Base-by-base conservation (phyloP, 2,888 invertebrate genomes). In the Cosmia trapezina region DNA sequence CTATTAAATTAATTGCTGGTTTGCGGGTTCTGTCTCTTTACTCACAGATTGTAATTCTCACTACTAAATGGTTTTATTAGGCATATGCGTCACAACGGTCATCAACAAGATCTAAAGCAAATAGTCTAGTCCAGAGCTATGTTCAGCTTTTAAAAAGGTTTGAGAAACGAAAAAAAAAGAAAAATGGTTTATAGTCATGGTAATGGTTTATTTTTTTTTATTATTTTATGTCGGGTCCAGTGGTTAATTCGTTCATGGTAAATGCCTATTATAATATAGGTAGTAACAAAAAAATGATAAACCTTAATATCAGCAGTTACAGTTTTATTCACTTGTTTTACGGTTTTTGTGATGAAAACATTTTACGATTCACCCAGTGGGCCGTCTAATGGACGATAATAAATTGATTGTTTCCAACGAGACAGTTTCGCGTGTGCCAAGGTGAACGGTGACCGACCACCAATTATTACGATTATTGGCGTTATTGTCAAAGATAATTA, bases 361-460 rank as follows among this genome's bases (percentile, higher is more conserved):
- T 45, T 79, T 76, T 67, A 81, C 47, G 70, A 82, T 74, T 70
- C 59, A 56, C 56, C 49, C 56, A 57, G 56, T 51, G 43, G 43
- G 49, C 60, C 56, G 53, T 3, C 12, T 78, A 47, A 70, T 53
- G 59, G 45, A 49, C 49, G 60, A 73, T 71, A 82, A 76, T 61
- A 71, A 76, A 72, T 80, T 72, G 64, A 80, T 80, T 62, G 67
- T 45, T 64, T 60, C 54, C n/a, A 66, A 70, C n/a, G 53, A 54
- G 61, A 68, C 68, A 17, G 54, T 78, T 72, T 72, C 60, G 87
- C 89, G 85, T 88, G 87, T 43, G 64, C 64, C 84, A 84, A 86
- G 88, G 89, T 78, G 72, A 83, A 11, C 60, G 51, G 11, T 65
- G 62, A 60, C 74, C 64, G 60, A 56, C 65, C 70, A 73, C 66